Evolutionary conservation across 2,888 invertebrate genomes (phyloP), one percentile per base, ranked within the genome.

Genomic region (Eilema griseolum): DNA sequence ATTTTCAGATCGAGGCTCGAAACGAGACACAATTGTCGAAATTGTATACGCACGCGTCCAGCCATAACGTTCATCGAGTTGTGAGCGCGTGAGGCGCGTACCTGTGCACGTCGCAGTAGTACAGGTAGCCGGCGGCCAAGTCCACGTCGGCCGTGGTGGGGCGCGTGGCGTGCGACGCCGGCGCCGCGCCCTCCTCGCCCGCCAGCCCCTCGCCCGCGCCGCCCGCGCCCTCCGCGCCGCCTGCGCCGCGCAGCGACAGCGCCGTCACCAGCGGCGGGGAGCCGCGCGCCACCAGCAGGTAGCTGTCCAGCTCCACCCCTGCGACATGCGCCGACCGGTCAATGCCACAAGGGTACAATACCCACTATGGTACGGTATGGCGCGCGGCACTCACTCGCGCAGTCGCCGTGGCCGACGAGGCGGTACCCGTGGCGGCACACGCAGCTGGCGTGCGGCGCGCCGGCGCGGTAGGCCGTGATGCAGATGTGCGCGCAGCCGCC

Each of bases 401-500:
- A 98, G 88, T 96, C 96, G 62, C 95, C 95, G 82, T 90, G 95
- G 24, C 96, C 95, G 69, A 93, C 90, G 66, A 96, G 93, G 78
- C 95, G 95, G 93, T 96, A 98, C 3, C 98, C 98, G 81, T 97
- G 96, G 57, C 96, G 95, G 87, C 98, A 98, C 66, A 97, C 86
- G 91, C 98, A 98, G 83, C 96, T 96, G 76, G 96, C 96, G 77
- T 95, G 96, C 80, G 86, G 70, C 67, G 72, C 67, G 73, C 73
- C 80, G 56, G 92, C 86, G 24, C 74, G 76, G 95, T 96, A 97
- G 71, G 95, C 89, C 61, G 97, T 96, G 74, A 98, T 94, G 92
- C 98, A 98, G 76, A 98, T 94, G 90, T 98, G 98, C 81, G 96
- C 96, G 95, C 98, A 98, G 76, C 96, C 96, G 78, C 97, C 97